Conservation (phyloP, 2,113 vertebrate genomes). For the Melanerpes formicivorus region DNA sequence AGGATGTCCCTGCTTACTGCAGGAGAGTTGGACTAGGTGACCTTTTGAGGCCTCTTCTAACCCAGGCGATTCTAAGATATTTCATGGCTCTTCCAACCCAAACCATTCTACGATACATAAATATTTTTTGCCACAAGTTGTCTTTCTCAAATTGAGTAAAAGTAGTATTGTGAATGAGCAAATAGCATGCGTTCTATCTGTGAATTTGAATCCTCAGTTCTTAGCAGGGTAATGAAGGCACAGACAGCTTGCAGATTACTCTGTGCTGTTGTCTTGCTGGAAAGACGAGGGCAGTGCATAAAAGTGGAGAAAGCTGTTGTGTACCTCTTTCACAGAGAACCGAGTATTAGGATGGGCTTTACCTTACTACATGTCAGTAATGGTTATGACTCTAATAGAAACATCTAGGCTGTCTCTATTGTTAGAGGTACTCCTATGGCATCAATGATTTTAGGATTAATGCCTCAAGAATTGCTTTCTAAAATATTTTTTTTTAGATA, state of each 20-base stretch:
- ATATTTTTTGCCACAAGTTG: background rate
- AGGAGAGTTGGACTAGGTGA: no score
- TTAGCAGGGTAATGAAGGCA: background rate
- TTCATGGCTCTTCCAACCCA: no score
- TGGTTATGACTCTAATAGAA: background rate
- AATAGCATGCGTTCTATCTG: background rate
- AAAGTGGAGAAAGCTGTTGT: background rate
- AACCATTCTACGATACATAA: background rate
- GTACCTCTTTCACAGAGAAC: background rate
- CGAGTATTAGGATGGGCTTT: background rate
- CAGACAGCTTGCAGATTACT: background rate
- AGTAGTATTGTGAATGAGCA: background rate
- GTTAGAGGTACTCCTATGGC: background rate
- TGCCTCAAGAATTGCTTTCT: background rate
- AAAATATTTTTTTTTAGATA: background rate
- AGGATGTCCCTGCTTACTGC: no score
- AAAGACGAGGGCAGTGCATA: background rate
- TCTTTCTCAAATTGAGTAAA: background rate
- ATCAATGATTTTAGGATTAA: background rate
- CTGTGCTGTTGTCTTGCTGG: background rate
- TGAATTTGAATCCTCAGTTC: background rate
- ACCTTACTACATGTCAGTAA: rapidly evolving
- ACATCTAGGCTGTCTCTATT: background rate
- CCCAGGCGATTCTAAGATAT: no score
- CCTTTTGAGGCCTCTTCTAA: no score